These are phyloP conservation scores for Oligia strigilis DNA, from an alignment of 2,888 invertebrate genomes.

Conservation along the genomic window DNA sequence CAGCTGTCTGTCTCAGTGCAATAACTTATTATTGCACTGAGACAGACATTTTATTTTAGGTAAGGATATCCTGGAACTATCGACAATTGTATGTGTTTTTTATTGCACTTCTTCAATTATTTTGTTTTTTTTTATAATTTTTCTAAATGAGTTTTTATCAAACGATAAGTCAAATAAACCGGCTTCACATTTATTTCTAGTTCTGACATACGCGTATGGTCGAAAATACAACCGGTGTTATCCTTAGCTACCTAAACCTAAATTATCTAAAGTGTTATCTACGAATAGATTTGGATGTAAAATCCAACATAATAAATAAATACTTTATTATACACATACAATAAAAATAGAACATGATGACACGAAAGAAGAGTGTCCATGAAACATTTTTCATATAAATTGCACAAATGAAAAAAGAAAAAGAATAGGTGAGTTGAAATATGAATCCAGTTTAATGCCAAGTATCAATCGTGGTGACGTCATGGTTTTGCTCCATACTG, in stretches of 20 bases:
- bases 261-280: background rate
- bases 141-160: background rate
- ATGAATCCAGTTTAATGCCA: conserved; percentile 75
- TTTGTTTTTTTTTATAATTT: background rate
- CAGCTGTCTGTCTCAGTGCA: background rate
- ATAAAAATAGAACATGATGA: conserved; percentile 14
- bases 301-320: background rate
- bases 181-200: background rate
- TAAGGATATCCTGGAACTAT: background rate
- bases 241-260: background rate
- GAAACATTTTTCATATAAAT: conserved; percentile 14
- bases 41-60: background rate
- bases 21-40: background rate
- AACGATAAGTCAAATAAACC: background rate
- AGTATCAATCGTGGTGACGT: conserved; percentile 81
- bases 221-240: background rate
- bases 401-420: background rate
- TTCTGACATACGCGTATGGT: background rate
- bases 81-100: background rate
- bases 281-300: conserved; percentile 7
- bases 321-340: conserved; percentile 25
- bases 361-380: conserved; percentile 25
- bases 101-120: background rate
- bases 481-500: conserved; percentile 87
- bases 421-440: background rate